phyloP scores from a whole-genome alignment of 2,113 vertebrate species.

The Eubucco bourcierii region DNA sequence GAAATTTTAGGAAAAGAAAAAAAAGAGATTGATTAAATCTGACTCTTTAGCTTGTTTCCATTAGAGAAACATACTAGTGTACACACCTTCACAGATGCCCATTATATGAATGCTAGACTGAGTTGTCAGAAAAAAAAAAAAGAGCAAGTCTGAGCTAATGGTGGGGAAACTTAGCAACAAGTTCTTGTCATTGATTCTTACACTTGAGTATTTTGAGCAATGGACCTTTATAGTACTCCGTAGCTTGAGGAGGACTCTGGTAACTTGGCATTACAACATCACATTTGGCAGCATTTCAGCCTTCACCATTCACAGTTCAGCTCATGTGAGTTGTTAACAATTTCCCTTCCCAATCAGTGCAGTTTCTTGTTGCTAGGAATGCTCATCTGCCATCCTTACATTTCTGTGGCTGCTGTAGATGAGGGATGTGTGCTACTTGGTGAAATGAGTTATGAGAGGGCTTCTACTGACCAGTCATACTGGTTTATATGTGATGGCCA shows the following conservation, averaged over 20 bases:
- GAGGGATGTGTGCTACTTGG: rapidly evolving
- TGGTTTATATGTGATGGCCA: neutral
- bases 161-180: neutral
- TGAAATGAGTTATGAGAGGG: neutral
- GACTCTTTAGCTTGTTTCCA: neutral
- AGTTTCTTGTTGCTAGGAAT: neutral
- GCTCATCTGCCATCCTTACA: neutral
- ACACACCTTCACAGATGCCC: neutral
- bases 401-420: neutral
- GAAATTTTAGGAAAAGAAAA: neutral
- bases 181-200: neutral
- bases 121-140: neutral
- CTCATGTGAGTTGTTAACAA: neutral
- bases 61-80: neutral
- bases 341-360: neutral
- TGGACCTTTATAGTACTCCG: neutral
- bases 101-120: rapidly evolving
- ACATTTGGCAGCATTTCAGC: neutral
- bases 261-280: rapidly evolving
- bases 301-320: neutral
- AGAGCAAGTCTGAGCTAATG: neutral
- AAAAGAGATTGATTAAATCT: neutral
- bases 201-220: neutral
- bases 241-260: neutral
- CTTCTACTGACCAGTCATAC: neutral